A percentile compares a stretch with the other conserved stretches of the same genome.
Evolutionary conservation across 2,797 vertebrate species (phyloP).

Genomic region (Lophotriccus pileatus): DNA sequence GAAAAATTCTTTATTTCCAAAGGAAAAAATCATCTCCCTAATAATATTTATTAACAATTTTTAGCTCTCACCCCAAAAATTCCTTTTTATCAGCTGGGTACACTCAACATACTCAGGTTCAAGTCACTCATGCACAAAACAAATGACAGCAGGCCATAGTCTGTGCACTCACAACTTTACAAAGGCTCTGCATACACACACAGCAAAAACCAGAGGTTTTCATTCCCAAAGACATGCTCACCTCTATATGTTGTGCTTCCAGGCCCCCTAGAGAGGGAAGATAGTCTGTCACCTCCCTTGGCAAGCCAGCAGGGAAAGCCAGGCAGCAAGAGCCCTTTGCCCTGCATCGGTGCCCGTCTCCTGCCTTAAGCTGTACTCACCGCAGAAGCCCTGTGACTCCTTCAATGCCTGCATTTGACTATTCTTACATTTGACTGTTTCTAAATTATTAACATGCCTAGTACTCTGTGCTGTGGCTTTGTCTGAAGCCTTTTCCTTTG

Average conservation of each 20-base stretch:
- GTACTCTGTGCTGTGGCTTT: not conserved
- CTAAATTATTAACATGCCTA: not conserved
- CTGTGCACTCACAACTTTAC: fast-evolving
- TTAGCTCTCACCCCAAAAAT: not conserved
- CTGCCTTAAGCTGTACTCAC: not conserved
- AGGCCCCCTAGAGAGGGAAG: not conserved
- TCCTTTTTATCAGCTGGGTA: not conserved
- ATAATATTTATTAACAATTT: not conserved
- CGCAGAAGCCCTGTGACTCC: not conserved
- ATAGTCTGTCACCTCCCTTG: not conserved
- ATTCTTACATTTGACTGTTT: not conserved
- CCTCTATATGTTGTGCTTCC: fast-evolving
- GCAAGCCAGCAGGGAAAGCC: not conserved
- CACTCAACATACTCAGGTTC: not conserved
- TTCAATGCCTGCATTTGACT: not conserved
- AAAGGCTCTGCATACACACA: not conserved
- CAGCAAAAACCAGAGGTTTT: not conserved
- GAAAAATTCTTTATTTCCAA: not conserved
- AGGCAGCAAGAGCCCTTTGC: fast-evolving
- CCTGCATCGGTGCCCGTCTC: not conserved
- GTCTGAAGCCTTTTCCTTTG: slow-evolving; percentile 25
- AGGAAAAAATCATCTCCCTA: not conserved
- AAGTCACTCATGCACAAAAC: fast-evolving
- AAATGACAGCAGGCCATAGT: not conserved
- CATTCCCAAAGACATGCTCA: not conserved